phyloP scores from a whole-genome alignment of 2,797 vertebrate species.

The Eulemur rubriventer region DNA sequence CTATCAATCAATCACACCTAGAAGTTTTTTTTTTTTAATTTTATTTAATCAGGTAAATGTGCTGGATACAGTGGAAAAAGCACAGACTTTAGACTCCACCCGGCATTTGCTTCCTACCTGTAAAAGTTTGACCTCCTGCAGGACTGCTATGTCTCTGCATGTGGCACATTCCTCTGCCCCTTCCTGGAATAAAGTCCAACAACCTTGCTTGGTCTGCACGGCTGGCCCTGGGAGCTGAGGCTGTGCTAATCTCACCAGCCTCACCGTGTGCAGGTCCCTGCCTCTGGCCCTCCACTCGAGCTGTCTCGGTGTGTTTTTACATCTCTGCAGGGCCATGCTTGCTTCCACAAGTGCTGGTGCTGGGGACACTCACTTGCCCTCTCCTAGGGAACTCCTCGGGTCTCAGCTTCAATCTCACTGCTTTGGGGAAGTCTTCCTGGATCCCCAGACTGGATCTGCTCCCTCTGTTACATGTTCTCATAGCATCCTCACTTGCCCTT shows the following conservation, averaged over 20 bases:
- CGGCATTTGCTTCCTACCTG: not conserved
- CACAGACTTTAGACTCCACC: not conserved
- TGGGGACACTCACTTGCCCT: too few species aligned
- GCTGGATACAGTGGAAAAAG: not conserved
- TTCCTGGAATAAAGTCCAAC: not conserved
- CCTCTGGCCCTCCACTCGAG: not conserved
- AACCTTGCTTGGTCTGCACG: not conserved
- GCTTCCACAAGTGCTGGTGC: not conserved
- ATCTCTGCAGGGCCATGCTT: not conserved
- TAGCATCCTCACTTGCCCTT: not conserved
- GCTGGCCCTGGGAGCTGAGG: not conserved
- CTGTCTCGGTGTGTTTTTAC: rapidly evolving
- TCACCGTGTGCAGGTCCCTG: not conserved
- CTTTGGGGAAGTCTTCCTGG: not conserved
- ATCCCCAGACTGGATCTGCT: not conserved
- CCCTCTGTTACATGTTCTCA: not conserved
- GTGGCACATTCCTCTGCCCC: not conserved
- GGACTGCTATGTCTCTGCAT: not conserved
- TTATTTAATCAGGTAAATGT: not conserved
- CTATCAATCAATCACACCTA: not conserved
- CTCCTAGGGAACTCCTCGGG: too few species aligned
- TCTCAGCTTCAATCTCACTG: not conserved
- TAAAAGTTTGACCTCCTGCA: not conserved
- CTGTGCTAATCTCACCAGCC: rapidly evolving
- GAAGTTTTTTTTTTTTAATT: not conserved